These are phyloP conservation scores for Tetragonisca angustula DNA, from an alignment of 2,888 invertebrate species.

Conservation along the genomic window DNA sequence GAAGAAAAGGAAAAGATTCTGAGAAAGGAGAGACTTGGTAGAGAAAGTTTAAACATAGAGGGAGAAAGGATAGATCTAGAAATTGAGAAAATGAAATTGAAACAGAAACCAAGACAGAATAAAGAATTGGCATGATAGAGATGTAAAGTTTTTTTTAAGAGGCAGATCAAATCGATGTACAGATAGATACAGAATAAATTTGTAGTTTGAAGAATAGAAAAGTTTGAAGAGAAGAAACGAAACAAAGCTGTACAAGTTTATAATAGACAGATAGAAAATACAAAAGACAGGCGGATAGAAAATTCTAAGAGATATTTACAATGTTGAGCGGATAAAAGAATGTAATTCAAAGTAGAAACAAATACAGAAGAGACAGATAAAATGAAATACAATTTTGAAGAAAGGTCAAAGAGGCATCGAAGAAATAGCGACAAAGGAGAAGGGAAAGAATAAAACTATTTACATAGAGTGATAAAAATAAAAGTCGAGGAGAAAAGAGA, in stretches of 20 bases:
- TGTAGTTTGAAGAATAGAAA: neutral
- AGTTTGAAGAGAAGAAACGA: neutral
- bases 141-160: neutral
- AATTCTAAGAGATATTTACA: conserved; percentile 32
- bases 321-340: conserved; percentile 42
- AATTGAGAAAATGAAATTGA: neutral
- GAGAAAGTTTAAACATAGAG: neutral
- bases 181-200: conserved; percentile 14
- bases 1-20: neutral
- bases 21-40: neutral
- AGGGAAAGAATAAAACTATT: conserved; percentile 2
- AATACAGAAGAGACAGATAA: neutral
- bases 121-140: neutral
- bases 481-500: neutral
- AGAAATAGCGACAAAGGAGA: neutral
- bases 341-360: neutral
- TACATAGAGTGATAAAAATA: neutral
- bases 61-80: neutral
- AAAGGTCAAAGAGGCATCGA: neutral
- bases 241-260: neutral
- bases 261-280: neutral
- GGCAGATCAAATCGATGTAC: conserved; percentile 5
- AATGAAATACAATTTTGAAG: neutral
- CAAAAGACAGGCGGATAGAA: conserved; percentile 4
- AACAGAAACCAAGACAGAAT: neutral